Evolutionary conservation across 1,140 invertebrate species (phyloP), one percentile per base, ranked within the genome.

Genomic region (Caenorhabditis briggsae): DNA sequence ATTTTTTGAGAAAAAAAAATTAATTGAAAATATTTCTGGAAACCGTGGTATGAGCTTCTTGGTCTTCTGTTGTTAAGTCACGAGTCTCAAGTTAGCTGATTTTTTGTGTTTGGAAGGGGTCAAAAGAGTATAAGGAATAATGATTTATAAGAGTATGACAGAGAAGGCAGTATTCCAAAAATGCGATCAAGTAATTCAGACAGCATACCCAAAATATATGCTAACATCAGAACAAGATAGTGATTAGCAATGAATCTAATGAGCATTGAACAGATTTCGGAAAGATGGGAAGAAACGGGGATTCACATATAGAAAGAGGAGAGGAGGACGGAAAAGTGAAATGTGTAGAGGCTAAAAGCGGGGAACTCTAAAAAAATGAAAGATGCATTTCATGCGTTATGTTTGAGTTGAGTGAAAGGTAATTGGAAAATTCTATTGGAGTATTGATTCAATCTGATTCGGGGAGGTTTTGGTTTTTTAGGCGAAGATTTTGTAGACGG

Each of bases 11-110:
- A 33, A 33, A 33, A n/a, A 83, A 83, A 83, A 20, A 83, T 14
- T 83, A 83, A 83, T 59, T 41, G 16, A 83, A 48, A 83, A 83
- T 58, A 83, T n/a, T 25, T 14, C 74, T 83, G 25, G 25, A 83
- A 83, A 83, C 58, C 16, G 53, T 59, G 59, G 59, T 61, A 20
- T 2, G 23, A 8, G 59, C 56, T n/a, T 7, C 56, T 5, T 25
- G n/a, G 23, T 61, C n/a, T 23, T 7, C 1, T 53, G 50, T 2
- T 53, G 9, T 12, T 53, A 16, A 53, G 9, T 53, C 9, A 9
- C 25, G 23, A 23, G 6, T 25, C 14, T 9, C 23, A 7, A 25
- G 9, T 7, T 61, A 23, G 23, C 23, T 14, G 12, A 1, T 53
- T 25, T 61, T 23, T 20, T 25, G 7, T 14, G 23, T 61, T 23